Conservation (phyloP, 2,888 invertebrate species). For the Pachycephus smyrnensis region DNA sequence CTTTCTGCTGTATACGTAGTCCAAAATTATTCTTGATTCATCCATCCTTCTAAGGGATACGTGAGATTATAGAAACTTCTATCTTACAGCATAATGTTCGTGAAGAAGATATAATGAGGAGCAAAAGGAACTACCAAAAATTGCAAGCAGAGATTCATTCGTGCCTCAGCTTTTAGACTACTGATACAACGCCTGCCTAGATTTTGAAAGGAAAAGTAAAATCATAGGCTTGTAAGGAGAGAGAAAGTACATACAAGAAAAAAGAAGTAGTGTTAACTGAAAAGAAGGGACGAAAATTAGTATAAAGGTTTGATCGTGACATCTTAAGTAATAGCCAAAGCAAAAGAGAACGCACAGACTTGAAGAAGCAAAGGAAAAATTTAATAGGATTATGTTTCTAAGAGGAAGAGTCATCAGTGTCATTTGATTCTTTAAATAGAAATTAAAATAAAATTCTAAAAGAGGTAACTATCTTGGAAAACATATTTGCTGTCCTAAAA, state of each 20-base stretch:
- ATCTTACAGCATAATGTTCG: constrained; percentile 25
- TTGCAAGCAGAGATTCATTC: neutral
- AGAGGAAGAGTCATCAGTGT: neutral
- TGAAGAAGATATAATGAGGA: constrained; percentile 22
- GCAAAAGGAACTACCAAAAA: neutral
- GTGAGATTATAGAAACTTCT: neutral
- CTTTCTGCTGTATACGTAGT: neutral
- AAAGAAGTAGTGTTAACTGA: neutral
- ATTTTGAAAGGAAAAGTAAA: neutral
- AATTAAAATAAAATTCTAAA: neutral
- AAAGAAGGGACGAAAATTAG: neutral
- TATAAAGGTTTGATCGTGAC: neutral
- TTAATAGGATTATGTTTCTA: neutral
- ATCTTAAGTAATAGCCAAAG: neutral
- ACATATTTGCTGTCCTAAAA: neutral
- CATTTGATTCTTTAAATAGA: neutral
- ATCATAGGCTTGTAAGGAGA: neutral
- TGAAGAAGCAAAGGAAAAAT: neutral
- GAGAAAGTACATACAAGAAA: neutral
- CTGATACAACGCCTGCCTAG: neutral
- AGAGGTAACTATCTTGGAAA: neutral
- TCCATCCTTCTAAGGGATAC: neutral
- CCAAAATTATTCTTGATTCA: neutral
- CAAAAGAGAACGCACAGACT: neutral
- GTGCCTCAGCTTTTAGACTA: neutral